phyloP scores from a whole-genome alignment of 2,113 vertebrate species.

The Salvelinus alpinus region DNA sequence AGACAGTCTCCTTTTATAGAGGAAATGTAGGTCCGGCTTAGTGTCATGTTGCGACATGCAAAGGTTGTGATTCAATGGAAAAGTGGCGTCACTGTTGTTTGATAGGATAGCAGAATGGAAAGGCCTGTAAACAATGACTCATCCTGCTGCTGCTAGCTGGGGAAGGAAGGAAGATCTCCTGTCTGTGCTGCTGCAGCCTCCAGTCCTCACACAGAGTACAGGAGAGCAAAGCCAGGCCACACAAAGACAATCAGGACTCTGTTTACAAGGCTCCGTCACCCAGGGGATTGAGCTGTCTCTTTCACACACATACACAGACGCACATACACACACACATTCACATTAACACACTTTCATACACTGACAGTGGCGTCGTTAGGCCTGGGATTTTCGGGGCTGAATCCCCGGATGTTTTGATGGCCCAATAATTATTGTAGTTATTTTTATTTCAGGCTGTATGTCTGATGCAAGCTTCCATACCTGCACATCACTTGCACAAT shows the following conservation, averaged over 20 bases:
- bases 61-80: conserved; percentile 67
- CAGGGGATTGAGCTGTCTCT: conserved; percentile 30
- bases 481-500: too few relatives aligned
- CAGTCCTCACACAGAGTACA: neutral
- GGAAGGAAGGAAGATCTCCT: conserved; percentile 59
- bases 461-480: too few relatives aligned
- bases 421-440: too few relatives aligned
- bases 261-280: conserved; percentile 50
- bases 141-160: conserved; percentile 48
- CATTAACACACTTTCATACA: conserved; percentile 11
- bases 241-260: conserved; percentile 44
- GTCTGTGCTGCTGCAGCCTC: conserved; percentile 13
- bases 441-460: too few relatives aligned
- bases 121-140: conserved; percentile 75
- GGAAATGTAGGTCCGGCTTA: neutral
- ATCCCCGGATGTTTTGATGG: too few relatives aligned
- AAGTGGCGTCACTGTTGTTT: conserved; percentile 63
- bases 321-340: conserved; percentile 8
- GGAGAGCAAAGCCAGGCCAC: neutral
- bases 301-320: conserved; percentile 5
- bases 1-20: neutral
- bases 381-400: too few relatives aligned
- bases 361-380: neutral
- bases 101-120: conserved; percentile 62
- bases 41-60: conserved; percentile 49